A percentile compares a stretch with the other conserved stretches of the same genome.
phyloP scores from a whole-genome alignment of 1,140 invertebrate species.

The Cotesia chilonis region DNA sequence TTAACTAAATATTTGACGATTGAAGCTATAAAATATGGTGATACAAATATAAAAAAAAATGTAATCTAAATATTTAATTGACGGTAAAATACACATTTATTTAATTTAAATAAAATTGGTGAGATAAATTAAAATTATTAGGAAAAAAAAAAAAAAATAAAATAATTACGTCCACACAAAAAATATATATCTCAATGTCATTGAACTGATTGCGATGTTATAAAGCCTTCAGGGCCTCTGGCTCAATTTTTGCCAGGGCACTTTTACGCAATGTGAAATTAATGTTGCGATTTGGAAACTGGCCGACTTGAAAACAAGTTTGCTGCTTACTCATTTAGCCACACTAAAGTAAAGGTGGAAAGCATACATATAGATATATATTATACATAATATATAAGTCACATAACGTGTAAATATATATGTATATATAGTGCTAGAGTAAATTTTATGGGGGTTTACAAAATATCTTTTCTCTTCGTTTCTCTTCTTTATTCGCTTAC shows the following conservation, averaged over 20 bases:
- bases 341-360: constrained; percentile 9
- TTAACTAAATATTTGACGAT: too few relatives aligned
- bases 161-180: background rate
- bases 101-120: background rate
- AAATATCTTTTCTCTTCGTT: too few relatives aligned
- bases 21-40: background rate
- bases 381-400: constrained; percentile 1
- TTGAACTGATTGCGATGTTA: constrained; percentile 28
- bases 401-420: too few relatives aligned
- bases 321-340: constrained; percentile 14
- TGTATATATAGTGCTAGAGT: too few relatives aligned
- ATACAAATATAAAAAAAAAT: background rate
- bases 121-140: background rate
- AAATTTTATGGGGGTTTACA: too few relatives aligned
- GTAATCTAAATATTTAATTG: background rate
- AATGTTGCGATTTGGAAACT: constrained; percentile 40
- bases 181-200: constrained; percentile 26
- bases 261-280: constrained; percentile 39
- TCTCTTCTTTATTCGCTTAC: too few relatives aligned
- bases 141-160: constrained; percentile 14
- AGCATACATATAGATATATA: background rate
- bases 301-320: constrained; percentile 37
- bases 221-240: constrained; percentile 23
- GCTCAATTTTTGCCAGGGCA: constrained; percentile 31
- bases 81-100: background rate